Conservation (phyloP, 2,113 vertebrate genomes). For the Cephalopholis sonnerati region DNA sequence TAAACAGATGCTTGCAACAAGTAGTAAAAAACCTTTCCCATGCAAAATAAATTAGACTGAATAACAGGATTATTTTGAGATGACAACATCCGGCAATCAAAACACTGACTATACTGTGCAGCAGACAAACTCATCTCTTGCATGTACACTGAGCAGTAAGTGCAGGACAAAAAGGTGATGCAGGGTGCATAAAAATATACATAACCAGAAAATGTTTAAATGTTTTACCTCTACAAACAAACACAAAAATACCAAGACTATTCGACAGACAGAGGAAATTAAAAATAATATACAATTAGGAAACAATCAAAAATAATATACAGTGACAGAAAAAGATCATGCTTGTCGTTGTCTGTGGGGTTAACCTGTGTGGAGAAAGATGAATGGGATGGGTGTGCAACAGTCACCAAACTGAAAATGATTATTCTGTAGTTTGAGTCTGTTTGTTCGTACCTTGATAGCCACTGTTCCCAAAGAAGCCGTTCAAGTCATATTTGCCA, state of each 20-base stretch:
- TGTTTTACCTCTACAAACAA: constrained; percentile 28
- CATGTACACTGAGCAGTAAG: constrained; percentile 42
- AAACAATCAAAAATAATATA: constrained; percentile 55
- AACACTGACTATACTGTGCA: constrained; percentile 25
- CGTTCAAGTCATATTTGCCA: constrained; percentile 80
- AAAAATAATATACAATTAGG: constrained; percentile 56
- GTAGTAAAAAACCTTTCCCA: constrained; percentile 40
- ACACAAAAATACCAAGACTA: constrained; percentile 23
- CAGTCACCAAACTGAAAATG: not conserved
- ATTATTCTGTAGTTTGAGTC: not conserved
- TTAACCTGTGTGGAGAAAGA: constrained; percentile 73
- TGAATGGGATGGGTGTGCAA: not conserved
- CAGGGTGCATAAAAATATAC: constrained; percentile 25
- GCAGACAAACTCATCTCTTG: constrained; percentile 6
- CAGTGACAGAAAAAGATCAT: constrained; percentile 47
- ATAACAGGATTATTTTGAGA: constrained; percentile 38
- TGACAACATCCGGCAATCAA: constrained; percentile 31
- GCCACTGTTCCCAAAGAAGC: constrained; percentile 84
- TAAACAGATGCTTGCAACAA: constrained; percentile 56
- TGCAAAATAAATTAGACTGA: constrained; percentile 76
- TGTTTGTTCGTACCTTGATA: constrained; percentile 78
- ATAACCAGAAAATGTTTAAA: constrained; percentile 30
- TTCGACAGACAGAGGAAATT: constrained; percentile 15
- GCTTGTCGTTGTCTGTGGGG: constrained; percentile 11
- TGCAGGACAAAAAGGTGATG: constrained; percentile 48